A percentile compares a stretch with the other conserved stretches of the same genome.
Evolutionary conservation across 1,140 invertebrate genomes (phyloP).

Genomic region (Pachypeltis micranthus): DNA sequence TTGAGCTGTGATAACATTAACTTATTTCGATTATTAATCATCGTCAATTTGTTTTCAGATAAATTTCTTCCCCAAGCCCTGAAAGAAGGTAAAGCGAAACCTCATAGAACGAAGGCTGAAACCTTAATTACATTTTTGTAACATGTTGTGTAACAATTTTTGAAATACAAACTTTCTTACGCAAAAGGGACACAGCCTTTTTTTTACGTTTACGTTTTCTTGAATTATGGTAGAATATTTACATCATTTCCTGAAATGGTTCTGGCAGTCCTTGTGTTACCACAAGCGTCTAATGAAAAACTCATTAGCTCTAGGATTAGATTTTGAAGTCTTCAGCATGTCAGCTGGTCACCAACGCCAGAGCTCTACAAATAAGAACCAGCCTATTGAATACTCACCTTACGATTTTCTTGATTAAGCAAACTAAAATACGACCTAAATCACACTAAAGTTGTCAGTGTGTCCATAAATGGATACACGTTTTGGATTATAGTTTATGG

Average conservation of each 20-base stretch:
- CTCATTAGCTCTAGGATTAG: not conserved
- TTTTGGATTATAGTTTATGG: no score
- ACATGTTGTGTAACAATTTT: not conserved
- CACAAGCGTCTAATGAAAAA: not conserved
- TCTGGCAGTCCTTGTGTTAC: not conserved
- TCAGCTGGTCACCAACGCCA: no score
- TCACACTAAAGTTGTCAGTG: no score
- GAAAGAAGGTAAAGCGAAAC: not conserved
- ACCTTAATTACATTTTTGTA: not conserved
- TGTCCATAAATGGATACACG: no score
- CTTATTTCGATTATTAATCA: no score
- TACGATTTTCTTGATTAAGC: no score
- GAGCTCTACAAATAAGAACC: no score
- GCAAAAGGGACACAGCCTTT: not conserved
- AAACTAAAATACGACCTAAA: no score
- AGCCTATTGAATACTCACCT: no score
- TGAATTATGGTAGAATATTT: not conserved
- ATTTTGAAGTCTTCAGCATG: no score
- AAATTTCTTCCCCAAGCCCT: slow-evolving; percentile 19
- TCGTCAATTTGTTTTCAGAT: slow-evolving; percentile 15
- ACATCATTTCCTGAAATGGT: not conserved
- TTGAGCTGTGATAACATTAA: no score
- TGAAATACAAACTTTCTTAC: not conserved
- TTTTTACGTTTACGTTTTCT: not conserved
- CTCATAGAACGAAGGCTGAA: slow-evolving; percentile 5